Percentiles rank a stretch among this genome's conserved stretches.
Evolutionary conservation across 2,113 vertebrate species (phyloP).

Genomic region (Actinemys pallida): DNA sequence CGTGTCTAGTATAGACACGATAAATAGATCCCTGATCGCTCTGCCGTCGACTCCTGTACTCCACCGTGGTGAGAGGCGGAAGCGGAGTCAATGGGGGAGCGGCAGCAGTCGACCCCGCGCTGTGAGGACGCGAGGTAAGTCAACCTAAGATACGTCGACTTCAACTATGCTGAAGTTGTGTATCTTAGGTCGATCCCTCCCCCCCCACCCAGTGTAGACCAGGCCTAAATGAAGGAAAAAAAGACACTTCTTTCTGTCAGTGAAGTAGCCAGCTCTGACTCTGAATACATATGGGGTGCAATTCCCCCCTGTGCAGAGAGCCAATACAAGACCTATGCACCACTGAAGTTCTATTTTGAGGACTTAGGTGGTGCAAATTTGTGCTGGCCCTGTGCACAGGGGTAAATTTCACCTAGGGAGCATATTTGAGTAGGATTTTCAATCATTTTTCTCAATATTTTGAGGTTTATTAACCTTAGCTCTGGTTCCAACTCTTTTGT

Average conservation of each 20-base stretch:
- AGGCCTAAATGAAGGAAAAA: background rate
- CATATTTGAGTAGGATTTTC: background rate
- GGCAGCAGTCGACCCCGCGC: too few relatives aligned
- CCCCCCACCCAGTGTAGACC: too few relatives aligned
- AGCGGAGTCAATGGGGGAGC: too few relatives aligned
- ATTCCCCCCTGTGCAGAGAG: background rate
- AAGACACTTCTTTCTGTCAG: background rate
- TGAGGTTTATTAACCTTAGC: background rate
- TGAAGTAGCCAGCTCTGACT: background rate
- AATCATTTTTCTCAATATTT: background rate
- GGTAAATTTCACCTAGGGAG: background rate
- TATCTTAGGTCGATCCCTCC: too few relatives aligned
- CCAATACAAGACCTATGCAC: background rate
- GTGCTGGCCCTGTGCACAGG: background rate
- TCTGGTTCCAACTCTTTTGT: background rate
- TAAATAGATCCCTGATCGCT: too few relatives aligned
- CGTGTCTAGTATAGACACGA: too few relatives aligned
- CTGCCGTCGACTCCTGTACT: too few relatives aligned
- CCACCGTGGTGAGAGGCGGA: too few relatives aligned
- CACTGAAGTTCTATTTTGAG: background rate
- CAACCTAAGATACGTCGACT: too few relatives aligned
- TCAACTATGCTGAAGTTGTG: too few relatives aligned
- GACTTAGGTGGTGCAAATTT: background rate
- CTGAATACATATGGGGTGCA: background rate
- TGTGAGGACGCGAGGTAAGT: too few relatives aligned